Evolutionary conservation across 2,797 vertebrate genomes (phyloP), one percentile per base, ranked within the genome.

Genomic region (Brachyrhaphis roseni): DNA sequence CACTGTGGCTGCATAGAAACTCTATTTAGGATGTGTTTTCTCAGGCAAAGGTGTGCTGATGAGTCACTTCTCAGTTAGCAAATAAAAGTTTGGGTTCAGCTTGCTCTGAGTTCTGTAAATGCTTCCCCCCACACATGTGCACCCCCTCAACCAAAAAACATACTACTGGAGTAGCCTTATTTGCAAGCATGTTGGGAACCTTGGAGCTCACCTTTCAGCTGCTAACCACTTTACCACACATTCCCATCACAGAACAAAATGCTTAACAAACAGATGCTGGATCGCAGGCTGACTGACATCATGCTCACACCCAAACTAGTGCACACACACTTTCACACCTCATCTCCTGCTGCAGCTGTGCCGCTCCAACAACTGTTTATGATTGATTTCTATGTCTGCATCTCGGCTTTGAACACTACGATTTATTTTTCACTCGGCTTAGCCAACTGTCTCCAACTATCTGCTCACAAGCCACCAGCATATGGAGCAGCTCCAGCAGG

Each of bases 401-500:
- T 92, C 88, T 89, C 93, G 87, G 90, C 85, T 76, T 88, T 88
- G 83, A 92, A 92, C 93, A 86, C 89, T 76, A 91, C 91, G 92
- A 90, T 91, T 96, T 94, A 90, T 93, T 95, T 96, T 95, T 89
- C 91, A 84, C 95, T 94, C 86, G 94, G 96, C 93, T 96, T 92
- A 94, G 95, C 94, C 93, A 90, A 93, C 95, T 95, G 95, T 94
- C 94, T 93, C 94, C 88, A 93, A 93, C 94, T 93, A 92, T 95
- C 93, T 91, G 86, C 93, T 93, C 78, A 31, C 91, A 88, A 95
- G 92, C 91, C 85, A 85, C 87, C 77, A 80, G 95, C 97, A 96
- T 96, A 95, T 96, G 97, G 97, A 96, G 92, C 87, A 78, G 95
- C 96, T 96, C 95, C 90, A 93, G 95, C 95, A 94, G 96, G 94